Evolutionary conservation across 2,113 vertebrate species (phyloP).

Genomic region (Paedocypris sp.): DNA sequence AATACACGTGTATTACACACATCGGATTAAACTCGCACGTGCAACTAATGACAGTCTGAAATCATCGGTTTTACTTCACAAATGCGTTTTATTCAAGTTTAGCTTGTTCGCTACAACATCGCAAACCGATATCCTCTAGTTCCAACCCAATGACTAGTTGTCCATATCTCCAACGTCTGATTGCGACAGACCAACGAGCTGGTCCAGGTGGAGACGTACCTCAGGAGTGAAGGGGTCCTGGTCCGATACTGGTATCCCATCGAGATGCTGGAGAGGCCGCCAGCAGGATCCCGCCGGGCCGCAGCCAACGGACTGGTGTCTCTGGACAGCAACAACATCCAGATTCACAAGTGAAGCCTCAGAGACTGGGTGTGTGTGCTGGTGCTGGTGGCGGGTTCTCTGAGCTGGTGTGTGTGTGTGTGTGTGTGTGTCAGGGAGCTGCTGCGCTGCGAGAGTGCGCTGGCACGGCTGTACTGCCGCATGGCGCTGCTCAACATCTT

Average conservation of each 20-base stretch:
- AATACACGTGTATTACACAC: too few relatives aligned
- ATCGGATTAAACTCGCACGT: too few relatives aligned
- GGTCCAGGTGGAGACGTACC: constrained; percentile 92
- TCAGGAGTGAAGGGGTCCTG: constrained; percentile 88
- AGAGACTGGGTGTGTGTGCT: too few relatives aligned
- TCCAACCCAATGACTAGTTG: too few relatives aligned
- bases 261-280: constrained; percentile 89
- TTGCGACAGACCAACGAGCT: constrained; percentile 92
- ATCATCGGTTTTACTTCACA: too few relatives aligned
- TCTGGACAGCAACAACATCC: constrained; percentile 91
- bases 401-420: too few relatives aligned
- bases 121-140: too few relatives aligned
- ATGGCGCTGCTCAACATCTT: constrained; percentile 95
- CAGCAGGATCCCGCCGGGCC: constrained; percentile 84
- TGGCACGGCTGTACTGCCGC: constrained; percentile 88
- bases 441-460: constrained; percentile 79
- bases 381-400: too few relatives aligned
- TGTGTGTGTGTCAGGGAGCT: constrained; percentile 68
- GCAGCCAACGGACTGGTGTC: constrained; percentile 89
- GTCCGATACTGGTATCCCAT: constrained; percentile 98
- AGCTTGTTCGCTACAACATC: too few relatives aligned
- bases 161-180: too few relatives aligned
- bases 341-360: constrained; percentile 87
- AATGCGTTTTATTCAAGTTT: too few relatives aligned
- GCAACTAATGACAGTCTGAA: too few relatives aligned